Base-by-base conservation (phyloP, 1,140 invertebrate species). In the Diploscapter pachys region DNA sequence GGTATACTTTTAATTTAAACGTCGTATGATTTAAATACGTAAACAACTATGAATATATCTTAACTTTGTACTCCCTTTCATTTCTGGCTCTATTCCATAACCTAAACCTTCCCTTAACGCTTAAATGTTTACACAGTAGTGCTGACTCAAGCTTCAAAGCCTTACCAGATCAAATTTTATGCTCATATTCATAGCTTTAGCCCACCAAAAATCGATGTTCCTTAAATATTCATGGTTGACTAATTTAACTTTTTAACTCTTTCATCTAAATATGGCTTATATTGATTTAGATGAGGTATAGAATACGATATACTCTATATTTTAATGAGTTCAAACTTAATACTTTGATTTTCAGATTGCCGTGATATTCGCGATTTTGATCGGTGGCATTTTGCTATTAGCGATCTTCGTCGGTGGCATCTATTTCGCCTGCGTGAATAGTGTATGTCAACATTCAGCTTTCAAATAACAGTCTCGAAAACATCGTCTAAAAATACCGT, bases 301-400 rank as follows among this genome's bases (percentile, higher is more conserved):
- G 2, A 6, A 31, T 11, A 66, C 9, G 9, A 11, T 11, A 11
- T 11, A 31, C 31, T 31, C 31, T 9, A 9, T 66, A 71, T 62
- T 70, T 50, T 54, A 71, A 61, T 72, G n/a, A 9, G n/a, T 13
- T 5, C 65, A n/a, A n/a, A 11, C 6, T 9, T 76, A 73, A 76
- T 11, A 50, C 48, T 57, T 51, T 11, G 49, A n/a, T 70, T 72
- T 78, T 55, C 66, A 78, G 77, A 78, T 78, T 51, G 77, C 77
- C 9, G 75, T 78, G 31, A 78, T 78, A 51, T 78, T 78, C 61
- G 77, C 77, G 8, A 78, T 78, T 55, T 62, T 78, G n/a, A 59
- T 78, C 56, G 77, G 77, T 4, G 77, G 67, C 61, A 48, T 79
- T 4, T 31, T 78, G 13, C 50, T 78, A 6, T 70, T 78, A 5